Conservation (phyloP, 2,797 vertebrate genomes). For the Iguana delicatissima region DNA sequence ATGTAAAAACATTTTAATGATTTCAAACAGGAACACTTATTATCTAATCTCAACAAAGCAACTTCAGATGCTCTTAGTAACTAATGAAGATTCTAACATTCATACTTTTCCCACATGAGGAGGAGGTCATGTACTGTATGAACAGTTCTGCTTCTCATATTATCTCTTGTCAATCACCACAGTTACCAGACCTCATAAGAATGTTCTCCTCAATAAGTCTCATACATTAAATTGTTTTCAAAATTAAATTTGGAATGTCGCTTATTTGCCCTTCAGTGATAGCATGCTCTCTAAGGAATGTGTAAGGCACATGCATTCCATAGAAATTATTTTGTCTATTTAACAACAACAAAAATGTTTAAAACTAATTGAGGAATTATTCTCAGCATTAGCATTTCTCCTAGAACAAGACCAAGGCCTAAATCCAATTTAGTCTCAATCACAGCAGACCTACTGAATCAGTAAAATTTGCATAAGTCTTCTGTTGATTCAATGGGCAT, state of each 20-base stretch:
- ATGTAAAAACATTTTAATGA: neutral
- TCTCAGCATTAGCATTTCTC: neutral
- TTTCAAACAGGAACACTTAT: neutral
- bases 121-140: neutral
- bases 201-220: neutral
- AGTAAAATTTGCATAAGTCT: neutral
- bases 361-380: neutral
- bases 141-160: neutral
- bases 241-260: constrained; percentile 1
- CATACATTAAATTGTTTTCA: neutral
- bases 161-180: neutral
- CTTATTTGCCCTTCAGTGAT: neutral
- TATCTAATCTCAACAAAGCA: neutral
- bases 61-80: too few relatives aligned
- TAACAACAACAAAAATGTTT: neutral
- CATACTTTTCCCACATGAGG: neutral
- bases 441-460: too few relatives aligned
- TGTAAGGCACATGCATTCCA: neutral
- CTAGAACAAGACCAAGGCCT: neutral
- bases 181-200: neutral
- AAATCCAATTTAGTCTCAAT: too few relatives aligned
- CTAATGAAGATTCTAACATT: neutral
- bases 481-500: too few relatives aligned
- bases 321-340: neutral
- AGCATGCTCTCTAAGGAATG: neutral